phyloP scores from a whole-genome alignment of 2,113 vertebrate species.

The Centropus unirufus region DNA sequence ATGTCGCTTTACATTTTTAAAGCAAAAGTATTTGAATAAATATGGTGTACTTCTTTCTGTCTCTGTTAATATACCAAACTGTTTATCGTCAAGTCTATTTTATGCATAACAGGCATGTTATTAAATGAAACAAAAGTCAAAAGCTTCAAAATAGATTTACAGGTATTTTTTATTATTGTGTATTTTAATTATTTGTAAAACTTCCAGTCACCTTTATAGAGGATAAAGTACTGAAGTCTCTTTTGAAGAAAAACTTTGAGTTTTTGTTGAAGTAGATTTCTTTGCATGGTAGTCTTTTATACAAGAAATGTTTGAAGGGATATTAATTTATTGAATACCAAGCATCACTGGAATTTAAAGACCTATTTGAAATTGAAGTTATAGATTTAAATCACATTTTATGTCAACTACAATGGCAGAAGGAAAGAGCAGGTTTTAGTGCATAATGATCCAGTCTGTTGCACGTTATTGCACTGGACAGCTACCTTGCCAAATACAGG shows the following conservation, averaged over 20 bases:
- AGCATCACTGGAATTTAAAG: background rate
- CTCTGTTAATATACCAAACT: background rate
- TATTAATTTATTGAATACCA: background rate
- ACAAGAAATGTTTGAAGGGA: background rate
- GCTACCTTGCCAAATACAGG: background rate
- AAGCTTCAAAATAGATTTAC: background rate
- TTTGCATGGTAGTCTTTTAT: background rate
- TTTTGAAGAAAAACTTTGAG: background rate
- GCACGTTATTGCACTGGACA: background rate
- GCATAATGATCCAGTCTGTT: background rate
- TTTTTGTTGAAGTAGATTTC: background rate
- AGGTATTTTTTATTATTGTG: background rate
- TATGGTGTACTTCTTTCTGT: background rate
- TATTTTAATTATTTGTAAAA: background rate
- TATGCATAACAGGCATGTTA: background rate
- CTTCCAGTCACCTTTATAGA: background rate
- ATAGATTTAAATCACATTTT: background rate
- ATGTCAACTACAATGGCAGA: background rate
- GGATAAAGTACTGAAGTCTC: background rate
- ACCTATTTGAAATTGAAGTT: background rate
- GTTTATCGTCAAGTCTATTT: background rate
- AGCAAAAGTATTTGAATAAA: background rate
- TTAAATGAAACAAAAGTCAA: background rate
- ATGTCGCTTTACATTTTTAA: background rate
- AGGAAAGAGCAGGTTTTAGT: background rate